Conservation (phyloP, 2,888 invertebrate species). For the Ichneumon xanthorius region DNA sequence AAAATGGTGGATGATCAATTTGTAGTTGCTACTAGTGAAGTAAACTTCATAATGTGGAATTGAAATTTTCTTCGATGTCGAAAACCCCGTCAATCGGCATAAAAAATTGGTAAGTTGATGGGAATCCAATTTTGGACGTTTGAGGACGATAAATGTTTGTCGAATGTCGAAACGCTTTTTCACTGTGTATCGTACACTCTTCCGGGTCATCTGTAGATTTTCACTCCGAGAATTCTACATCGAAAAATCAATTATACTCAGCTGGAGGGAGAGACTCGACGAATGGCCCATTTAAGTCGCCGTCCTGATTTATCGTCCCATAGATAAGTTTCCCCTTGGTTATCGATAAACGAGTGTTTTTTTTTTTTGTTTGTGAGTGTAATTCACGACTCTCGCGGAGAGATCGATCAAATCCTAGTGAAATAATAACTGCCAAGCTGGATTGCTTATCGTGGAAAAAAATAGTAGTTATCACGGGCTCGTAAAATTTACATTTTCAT, state of each 20-base stretch:
- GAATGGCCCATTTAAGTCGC: conserved; percentile 9
- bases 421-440: conserved; percentile 36
- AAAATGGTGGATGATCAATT: too few species aligned
- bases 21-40: neutral
- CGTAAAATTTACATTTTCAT: conserved; percentile 61
- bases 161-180: neutral
- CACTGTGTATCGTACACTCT: neutral
- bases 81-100: too few species aligned
- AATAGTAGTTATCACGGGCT: conserved; percentile 42
- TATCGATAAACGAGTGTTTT: conserved; percentile 11
- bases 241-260: conserved; percentile 8
- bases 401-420: conserved; percentile 26
- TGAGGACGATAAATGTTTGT: neutral
- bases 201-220: neutral
- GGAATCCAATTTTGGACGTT: too few species aligned
- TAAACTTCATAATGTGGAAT: neutral
- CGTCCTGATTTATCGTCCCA: conserved; percentile 7
- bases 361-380: conserved; percentile 5
- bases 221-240: neutral
- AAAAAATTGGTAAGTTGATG: too few species aligned
- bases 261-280: neutral
- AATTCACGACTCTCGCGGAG: conserved; percentile 25
- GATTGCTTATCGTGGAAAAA: conserved; percentile 53
- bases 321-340: neutral
- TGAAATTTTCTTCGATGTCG: too few species aligned